Evolutionary conservation across 2,888 invertebrate genomes (phyloP), one percentile per base, ranked within the genome.

Genomic region (Dysmachus trigonus): DNA sequence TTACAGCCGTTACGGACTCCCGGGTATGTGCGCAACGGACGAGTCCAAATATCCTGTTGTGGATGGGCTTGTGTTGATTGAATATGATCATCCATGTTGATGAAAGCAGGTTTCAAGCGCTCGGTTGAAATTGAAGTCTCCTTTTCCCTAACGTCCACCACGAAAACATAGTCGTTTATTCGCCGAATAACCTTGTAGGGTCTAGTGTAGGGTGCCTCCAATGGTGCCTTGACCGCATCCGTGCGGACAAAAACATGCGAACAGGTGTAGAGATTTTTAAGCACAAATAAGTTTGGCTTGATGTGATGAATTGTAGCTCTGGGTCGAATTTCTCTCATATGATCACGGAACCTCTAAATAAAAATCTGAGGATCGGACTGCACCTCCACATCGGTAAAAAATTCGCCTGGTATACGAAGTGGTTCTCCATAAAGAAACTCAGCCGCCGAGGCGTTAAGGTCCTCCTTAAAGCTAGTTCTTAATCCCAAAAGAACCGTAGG

Each of bases 401-500:
- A 88, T 27, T 88, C 87, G 0, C 86, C 86, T 22, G 88, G 90
- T 7, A 91, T 41, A 1, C 89, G 87, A 5, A 91, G 81, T 0
- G 88, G 74, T 51, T 88, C 87, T 0, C 91, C 90, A 84, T 90
- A 91, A 0, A 91, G 88, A 76, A 91, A 85, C 71, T 91, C 89
- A 0, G 90, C 89, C 33, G 90, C 86, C 2, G 90, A 89, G 7
- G 89, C 87, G 30, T 89, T 79, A 2, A 90, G 35, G 86, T 91
- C 90, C 71, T 90, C 90, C 84, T 90, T 91, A 30, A 86, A 86
- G 4, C 88, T 87, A 0, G 89, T 88, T 13, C 91, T 88, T 4
- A 91, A 53, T 1, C 90, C 91, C 4, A 92, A 88, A 0, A 92
- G 87, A 3, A 91, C 89, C 7, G 88, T 88, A 0, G 91, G 91